These are phyloP conservation scores for Sialis fuliginosa DNA, from an alignment of 2,888 invertebrate species.

Conservation along the genomic window DNA sequence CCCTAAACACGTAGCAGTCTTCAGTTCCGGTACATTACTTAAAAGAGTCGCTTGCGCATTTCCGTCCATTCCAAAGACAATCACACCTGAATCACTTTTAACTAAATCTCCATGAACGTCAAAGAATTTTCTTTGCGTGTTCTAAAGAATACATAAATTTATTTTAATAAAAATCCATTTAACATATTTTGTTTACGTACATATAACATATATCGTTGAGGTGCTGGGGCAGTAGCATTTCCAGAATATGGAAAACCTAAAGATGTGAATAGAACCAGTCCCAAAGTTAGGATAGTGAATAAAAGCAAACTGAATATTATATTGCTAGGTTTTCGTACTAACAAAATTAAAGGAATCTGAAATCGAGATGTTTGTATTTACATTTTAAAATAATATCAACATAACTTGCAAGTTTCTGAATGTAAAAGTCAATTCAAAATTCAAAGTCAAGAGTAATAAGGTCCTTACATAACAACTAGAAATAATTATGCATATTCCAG, in stretches of 20 bases:
- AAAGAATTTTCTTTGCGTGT: constrained; percentile 12
- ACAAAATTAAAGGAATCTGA: neutral
- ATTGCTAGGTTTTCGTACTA: neutral
- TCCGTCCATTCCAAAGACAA: constrained; percentile 20
- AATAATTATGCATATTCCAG: neutral
- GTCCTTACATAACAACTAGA: neutral
- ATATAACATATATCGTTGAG: neutral
- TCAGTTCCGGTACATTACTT: constrained; percentile 12
- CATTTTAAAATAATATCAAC: neutral
- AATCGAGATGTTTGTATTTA: neutral
- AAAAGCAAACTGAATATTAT: neutral
- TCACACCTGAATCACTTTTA: constrained; percentile 20
- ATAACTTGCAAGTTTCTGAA: neutral
- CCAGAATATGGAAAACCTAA: neutral
- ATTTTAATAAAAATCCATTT: too few relatives aligned
- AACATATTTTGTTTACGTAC: neutral
- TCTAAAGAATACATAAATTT: constrained; percentile 3
- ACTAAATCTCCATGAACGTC: constrained; percentile 15
- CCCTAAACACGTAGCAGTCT: constrained; percentile 7
- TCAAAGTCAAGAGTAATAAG: neutral
- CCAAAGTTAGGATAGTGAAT: neutral
- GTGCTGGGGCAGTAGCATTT: neutral
- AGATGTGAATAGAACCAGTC: neutral
- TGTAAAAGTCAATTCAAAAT: neutral
- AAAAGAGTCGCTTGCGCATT: constrained; percentile 19